A percentile compares a stretch with the other conserved stretches of the same genome.
Conservation (phyloP, 2,888 invertebrate genomes). For the Capitulum mitella region DNA sequence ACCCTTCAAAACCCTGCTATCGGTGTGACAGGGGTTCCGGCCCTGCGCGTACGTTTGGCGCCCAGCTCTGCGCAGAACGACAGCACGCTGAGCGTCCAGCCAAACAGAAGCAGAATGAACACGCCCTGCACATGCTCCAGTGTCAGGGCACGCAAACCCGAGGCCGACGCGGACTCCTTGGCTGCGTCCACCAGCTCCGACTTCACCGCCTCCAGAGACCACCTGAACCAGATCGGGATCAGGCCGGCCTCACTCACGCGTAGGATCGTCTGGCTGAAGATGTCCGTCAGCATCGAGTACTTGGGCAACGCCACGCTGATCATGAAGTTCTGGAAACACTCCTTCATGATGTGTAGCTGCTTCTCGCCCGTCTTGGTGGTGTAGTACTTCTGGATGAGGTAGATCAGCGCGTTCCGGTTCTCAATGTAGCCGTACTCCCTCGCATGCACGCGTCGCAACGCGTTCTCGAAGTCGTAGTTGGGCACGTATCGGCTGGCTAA, state of each 20-base stretch:
- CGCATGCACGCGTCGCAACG: not conserved
- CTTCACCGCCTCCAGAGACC: slow-evolving; percentile 17
- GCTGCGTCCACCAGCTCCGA: not conserved
- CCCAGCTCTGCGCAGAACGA: not conserved
- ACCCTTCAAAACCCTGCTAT: no score
- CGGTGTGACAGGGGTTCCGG: no score
- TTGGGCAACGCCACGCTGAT: slow-evolving; percentile 24
- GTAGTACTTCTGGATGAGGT: slow-evolving; percentile 24
- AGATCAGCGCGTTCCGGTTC: not conserved
- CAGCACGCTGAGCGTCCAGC: not conserved
- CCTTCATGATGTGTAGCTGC: slow-evolving; percentile 17
- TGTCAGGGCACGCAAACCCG: not conserved
- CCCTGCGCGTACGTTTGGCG: no score
- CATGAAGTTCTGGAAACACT: slow-evolving; percentile 25
- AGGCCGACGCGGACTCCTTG: no score
- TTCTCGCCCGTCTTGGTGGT: not conserved
- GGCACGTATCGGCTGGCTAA: slow-evolving; percentile 23
- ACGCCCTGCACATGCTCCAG: slow-evolving; percentile 20
- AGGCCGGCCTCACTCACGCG: not conserved
- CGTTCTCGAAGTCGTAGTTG: slow-evolving; percentile 9
- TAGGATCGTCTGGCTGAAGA: not conserved
- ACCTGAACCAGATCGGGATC: slow-evolving; percentile 7
- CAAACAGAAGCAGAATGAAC: not conserved
- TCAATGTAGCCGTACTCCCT: slow-evolving; percentile 7
- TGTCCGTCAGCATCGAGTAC: slow-evolving; percentile 21